These are phyloP conservation scores for Microdon myrmicae DNA, from an alignment of 2,888 invertebrate genomes.

Conservation along the genomic window DNA sequence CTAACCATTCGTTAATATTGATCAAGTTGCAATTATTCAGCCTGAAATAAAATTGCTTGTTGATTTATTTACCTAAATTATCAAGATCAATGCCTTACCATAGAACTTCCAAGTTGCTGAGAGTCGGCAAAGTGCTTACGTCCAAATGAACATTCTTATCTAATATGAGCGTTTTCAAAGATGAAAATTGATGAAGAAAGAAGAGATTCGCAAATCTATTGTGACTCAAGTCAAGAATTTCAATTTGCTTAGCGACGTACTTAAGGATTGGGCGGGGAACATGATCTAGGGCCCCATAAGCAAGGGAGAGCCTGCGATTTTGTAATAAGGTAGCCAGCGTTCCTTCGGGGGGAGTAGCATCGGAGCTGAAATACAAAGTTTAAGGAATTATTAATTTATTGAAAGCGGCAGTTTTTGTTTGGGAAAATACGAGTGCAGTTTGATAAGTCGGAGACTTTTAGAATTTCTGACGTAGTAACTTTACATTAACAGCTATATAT, in stretches of 20 bases:
- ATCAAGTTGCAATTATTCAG: conserved; percentile 73
- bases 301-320: conserved; percentile 70
- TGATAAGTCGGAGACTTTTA: too few species aligned
- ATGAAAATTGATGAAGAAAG: conserved; percentile 75
- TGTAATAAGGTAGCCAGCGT: too few species aligned
- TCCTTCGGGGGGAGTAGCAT: too few species aligned
- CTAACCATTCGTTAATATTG: conserved; percentile 75
- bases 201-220: conserved; percentile 79
- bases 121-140: conserved; percentile 73
- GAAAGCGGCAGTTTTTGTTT: too few species aligned
- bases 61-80: neutral
- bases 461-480: too few species aligned
- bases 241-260: conserved; percentile 70
- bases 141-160: conserved; percentile 81
- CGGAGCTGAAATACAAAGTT: neutral
- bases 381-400: too few species aligned
- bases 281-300: conserved; percentile 73
- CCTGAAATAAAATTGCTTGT: conserved; percentile 65
- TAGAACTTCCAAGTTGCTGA: conserved; percentile 76
- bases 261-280: conserved; percentile 73
- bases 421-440: too few species aligned
- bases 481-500: too few species aligned
- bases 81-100: conserved; percentile 71
- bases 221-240: conserved; percentile 75
- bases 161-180: conserved; percentile 78